Evolutionary conservation across 2,888 invertebrate genomes (phyloP).

Genomic region (Callyntrura guangdongensis): DNA sequence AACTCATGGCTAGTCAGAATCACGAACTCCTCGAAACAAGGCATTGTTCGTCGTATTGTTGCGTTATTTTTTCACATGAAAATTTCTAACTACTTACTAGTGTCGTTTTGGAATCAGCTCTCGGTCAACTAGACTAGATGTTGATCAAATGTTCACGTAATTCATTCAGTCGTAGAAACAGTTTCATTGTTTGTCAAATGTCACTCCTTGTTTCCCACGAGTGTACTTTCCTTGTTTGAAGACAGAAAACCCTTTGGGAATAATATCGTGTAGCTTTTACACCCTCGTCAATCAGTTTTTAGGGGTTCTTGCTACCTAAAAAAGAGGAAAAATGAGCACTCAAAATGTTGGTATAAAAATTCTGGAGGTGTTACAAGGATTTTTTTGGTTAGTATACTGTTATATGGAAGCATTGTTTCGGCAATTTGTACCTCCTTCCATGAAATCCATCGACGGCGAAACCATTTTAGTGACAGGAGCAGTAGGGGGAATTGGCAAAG

Average conservation of each 20-base stretch:
- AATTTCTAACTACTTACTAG: too few relatives aligned
- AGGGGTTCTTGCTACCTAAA: too few relatives aligned
- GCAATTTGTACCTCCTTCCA: slow-evolving; percentile 68
- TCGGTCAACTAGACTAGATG: too few relatives aligned
- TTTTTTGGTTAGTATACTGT: slow-evolving; percentile 39
- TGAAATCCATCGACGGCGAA: slow-evolving; percentile 76
- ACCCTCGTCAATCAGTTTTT: not conserved
- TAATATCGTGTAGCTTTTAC: too few relatives aligned
- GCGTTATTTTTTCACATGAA: too few relatives aligned
- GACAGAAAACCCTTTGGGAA: not conserved
- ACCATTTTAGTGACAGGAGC: slow-evolving; percentile 87
- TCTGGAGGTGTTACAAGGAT: not conserved
- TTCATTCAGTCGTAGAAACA: too few relatives aligned
- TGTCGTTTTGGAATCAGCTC: too few relatives aligned
- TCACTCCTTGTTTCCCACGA: not conserved
- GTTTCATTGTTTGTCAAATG: not conserved
- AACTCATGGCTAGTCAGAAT: too few relatives aligned
- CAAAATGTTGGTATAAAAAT: slow-evolving; percentile 50
- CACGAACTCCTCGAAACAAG: too few relatives aligned
- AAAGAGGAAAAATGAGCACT: slow-evolving; percentile 33
- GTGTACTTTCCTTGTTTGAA: not conserved
- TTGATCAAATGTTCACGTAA: too few relatives aligned
- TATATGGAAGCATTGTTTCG: slow-evolving; percentile 65
- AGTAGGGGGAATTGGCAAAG: slow-evolving; percentile 90
- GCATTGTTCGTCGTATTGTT: too few relatives aligned